Conservation (phyloP, 2,888 invertebrate species). For the Pharmacophagus antenor region DNA sequence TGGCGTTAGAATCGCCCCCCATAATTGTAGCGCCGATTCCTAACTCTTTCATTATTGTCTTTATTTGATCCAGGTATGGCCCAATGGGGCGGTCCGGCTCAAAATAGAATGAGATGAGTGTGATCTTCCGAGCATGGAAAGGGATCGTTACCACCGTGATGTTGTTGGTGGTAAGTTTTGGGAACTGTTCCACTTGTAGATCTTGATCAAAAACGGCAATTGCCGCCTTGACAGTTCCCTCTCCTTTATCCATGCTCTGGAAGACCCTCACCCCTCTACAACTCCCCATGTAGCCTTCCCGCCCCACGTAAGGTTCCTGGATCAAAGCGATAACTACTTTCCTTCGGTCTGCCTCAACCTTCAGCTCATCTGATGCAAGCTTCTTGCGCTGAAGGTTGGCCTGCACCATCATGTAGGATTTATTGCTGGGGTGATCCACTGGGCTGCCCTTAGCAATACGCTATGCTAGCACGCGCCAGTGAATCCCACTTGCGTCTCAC, state of each 20-base stretch:
- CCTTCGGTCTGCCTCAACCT: background rate
- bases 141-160: too few relatives aligned
- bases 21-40: background rate
- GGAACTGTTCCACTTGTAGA: background rate
- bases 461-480: background rate
- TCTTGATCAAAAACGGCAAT: background rate
- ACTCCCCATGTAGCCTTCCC: background rate
- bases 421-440: background rate
- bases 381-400: background rate
- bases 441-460: conserved; percentile 1
- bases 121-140: too few relatives aligned
- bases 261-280: background rate
- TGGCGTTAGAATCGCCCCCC: too few relatives aligned
- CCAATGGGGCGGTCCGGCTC: too few relatives aligned
- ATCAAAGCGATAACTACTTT: background rate
- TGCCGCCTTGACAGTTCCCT: background rate
- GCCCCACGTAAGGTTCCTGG: background rate
- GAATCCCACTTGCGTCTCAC: too few relatives aligned
- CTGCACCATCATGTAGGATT: background rate
- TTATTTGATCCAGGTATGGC: too few relatives aligned
- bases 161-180: background rate
- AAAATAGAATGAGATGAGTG: too few relatives aligned
- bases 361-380: background rate
- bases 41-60: background rate
- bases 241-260: background rate